Conservation (phyloP, 2,113 vertebrate species). For the Lathamus discolor region DNA sequence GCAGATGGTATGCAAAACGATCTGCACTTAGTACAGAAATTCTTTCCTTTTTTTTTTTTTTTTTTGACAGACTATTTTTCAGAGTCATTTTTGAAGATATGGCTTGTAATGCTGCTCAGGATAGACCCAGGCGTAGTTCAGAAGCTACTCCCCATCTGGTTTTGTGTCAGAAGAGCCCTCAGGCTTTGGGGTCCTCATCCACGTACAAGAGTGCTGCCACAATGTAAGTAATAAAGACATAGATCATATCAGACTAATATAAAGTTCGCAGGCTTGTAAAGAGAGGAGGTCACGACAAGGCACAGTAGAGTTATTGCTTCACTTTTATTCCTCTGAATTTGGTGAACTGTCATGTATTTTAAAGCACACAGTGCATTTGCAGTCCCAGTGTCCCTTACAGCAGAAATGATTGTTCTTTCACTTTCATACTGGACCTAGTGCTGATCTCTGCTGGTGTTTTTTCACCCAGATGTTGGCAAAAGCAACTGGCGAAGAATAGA, state of each 20-base stretch:
- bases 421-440: not conserved
- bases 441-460: not conserved
- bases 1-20: slow-evolving; percentile 68
- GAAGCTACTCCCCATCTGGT: not conserved
- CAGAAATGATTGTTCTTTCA: not conserved
- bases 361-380: not conserved
- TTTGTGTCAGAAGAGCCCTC: not conserved
- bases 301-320: not conserved
- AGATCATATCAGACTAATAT: not conserved
- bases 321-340: not conserved
- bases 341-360: not conserved
- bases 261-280: not conserved
- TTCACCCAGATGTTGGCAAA: not conserved
- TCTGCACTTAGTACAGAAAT: slow-evolving; percentile 43
- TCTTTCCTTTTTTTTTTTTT: not conserved
- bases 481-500: not conserved
- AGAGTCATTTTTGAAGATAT: slow-evolving; percentile 29
- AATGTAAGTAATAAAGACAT: not conserved
- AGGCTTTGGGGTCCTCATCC: not conserved
- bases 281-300: not conserved
- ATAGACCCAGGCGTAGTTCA: not conserved
- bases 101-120: not conserved
- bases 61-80: slow-evolving; percentile 57
- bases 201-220: rapidly evolving
- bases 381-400: not conserved